phyloP scores from a whole-genome alignment of 2,797 vertebrate genomes.

The Strix occidentalis region DNA sequence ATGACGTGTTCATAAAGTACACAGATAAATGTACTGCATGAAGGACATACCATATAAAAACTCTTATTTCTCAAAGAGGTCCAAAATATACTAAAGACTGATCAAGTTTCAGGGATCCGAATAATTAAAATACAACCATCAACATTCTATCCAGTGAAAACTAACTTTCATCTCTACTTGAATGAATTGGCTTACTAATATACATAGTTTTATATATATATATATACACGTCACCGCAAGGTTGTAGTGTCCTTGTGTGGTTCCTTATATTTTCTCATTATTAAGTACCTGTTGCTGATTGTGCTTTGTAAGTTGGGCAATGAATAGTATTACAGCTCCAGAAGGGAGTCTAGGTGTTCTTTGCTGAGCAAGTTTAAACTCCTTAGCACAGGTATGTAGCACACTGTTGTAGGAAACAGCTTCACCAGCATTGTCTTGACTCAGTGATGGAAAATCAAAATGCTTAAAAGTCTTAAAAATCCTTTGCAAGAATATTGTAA shows the following conservation, averaged over 20 bases:
- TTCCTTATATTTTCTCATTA: neutral
- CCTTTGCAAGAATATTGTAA: neutral
- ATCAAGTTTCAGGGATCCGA: neutral
- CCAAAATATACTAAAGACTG: neutral
- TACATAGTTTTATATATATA: neutral
- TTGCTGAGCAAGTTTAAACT: neutral
- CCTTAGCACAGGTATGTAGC: neutral
- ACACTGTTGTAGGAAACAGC: neutral
- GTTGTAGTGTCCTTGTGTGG: neutral
- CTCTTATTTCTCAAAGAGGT: neutral
- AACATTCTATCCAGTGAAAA: neutral
- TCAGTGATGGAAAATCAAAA: neutral
- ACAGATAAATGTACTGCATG: neutral
- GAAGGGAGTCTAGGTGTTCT: neutral
- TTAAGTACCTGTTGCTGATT: neutral
- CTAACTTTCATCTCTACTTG: neutral
- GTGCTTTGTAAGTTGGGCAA: neutral
- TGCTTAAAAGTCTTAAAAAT: neutral
- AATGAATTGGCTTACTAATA: neutral
- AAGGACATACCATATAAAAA: neutral
- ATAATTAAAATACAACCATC: neutral
- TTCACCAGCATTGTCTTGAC: neutral
- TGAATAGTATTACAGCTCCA: neutral
- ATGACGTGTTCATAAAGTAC: neutral
- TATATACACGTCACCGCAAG: neutral